These are phyloP conservation scores for Apistogramma diplotaenia DNA, from an alignment of 2,113 vertebrate genomes.

Conservation along the genomic window DNA sequence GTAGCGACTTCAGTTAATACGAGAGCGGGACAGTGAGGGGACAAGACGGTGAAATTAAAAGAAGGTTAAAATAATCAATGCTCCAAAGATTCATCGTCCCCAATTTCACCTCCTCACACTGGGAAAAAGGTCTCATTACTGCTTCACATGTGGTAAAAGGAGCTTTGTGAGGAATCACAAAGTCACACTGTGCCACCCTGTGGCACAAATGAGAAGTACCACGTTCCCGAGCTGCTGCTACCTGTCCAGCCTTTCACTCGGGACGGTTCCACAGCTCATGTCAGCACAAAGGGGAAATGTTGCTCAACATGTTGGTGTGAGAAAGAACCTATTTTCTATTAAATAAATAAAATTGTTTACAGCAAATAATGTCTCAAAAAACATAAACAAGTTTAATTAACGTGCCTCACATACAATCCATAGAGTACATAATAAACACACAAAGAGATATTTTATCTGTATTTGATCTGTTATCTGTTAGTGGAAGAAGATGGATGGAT, in stretches of 20 bases:
- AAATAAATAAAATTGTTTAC: neutral
- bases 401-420: neutral
- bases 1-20: neutral
- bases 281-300: too few species aligned
- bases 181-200: conserved; percentile 36
- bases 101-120: neutral
- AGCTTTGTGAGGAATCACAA: neutral
- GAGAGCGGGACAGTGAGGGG: neutral
- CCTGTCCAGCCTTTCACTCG: neutral
- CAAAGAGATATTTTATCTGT: neutral
- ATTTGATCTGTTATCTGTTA: too few species aligned
- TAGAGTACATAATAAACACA: neutral
- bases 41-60: neutral
- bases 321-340: too few species aligned
- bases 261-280: neutral
- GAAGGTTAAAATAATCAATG: neutral
- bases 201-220: conserved; percentile 25
- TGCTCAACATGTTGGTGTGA: neutral
- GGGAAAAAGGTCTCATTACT: neutral
- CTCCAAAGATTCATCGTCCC: neutral
- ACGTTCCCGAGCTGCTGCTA: neutral
- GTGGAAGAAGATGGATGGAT: too few species aligned
- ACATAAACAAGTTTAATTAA: neutral
- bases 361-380: neutral
- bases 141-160: neutral